Percentiles rank a stretch among this genome's conserved stretches.
Evolutionary conservation across 1,140 invertebrate species (phyloP).

Genomic region (Semibalanus balanoides): DNA sequence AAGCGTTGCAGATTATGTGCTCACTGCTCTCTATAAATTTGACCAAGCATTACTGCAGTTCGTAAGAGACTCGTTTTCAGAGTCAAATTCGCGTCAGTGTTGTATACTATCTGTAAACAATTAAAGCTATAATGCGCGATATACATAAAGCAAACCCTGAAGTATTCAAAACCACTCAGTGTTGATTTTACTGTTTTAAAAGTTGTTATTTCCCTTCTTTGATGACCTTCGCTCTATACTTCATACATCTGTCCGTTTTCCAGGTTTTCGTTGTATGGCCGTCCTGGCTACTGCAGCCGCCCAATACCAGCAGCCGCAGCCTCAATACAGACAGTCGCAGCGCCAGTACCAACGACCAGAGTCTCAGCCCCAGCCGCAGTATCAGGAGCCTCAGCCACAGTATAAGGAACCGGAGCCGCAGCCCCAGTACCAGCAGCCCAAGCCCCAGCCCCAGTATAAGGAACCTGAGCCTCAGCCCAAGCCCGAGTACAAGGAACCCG

Average conservation of each 20-base stretch:
- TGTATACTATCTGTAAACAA: too few species aligned
- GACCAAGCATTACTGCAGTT: too few species aligned
- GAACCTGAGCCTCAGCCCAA: not conserved
- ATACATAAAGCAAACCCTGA: too few species aligned
- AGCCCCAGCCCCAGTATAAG: not conserved
- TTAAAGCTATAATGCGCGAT: too few species aligned
- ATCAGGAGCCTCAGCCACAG: not conserved
- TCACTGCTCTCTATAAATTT: too few species aligned
- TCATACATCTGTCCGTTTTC: not conserved
- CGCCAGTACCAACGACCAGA: not conserved
- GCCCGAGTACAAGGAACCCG: not conserved
- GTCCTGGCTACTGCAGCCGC: not conserved
- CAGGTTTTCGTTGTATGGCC: not conserved
- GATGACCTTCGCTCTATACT: not conserved
- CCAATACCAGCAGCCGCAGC: not conserved
- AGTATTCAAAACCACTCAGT: too few species aligned
- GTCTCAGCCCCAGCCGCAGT: not conserved
- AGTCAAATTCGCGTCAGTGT: too few species aligned
- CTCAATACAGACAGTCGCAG: not conserved
- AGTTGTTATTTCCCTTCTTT: not conserved
- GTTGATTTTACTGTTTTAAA: not conserved
- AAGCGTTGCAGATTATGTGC: too few species aligned
- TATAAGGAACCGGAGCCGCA: not conserved
- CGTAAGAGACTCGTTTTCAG: too few species aligned
- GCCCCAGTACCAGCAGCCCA: not conserved